Evolutionary conservation across 30 jellyfish, hydroid and myxozoan species (phyloP), one percentile per base, ranked within the genome.

Genomic region (Pelagia noctiluca): DNA sequence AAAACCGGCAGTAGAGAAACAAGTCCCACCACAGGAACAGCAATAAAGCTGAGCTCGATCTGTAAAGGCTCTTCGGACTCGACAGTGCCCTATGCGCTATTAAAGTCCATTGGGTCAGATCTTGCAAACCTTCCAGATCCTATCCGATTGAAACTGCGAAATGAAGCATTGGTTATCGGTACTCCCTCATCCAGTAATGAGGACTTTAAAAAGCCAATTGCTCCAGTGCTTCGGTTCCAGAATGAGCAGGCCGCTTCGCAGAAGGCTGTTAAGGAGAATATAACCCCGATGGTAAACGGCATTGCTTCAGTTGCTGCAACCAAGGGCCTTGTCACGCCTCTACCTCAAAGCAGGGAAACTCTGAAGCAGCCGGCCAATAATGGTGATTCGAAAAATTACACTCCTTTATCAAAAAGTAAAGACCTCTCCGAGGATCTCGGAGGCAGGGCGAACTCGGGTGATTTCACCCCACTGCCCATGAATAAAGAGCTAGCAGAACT

Each of bases 381-480:
- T 10, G 35, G 64, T 38, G 67, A 4, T 24, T n/a, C 36, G 68
- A 25, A 52, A 52, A 25, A 52, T n/a, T n/a, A 21, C 1, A 21
- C 38, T 26, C 75, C 50, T 10, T 29, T 23, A 0, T 63, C 75
- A 63, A 23, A 63, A 21, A n/a, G 34, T 2, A 21, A 22, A 46
- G 67, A 29, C 71, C 26, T 33, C 13, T 62, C 84, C 28, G 68
- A 32, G 21, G 46, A 25, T 23, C 49, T 80, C 57, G 12, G 16
- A 42, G 16, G 26, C 68, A 2, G 68, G 26, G 68, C 16, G 21
- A 30, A 3, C 68, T 25, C 16, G 12, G 68, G 12, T 25, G 26
- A 52, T 19, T 8, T 52, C 7, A 19, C 68, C 30, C 68, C 68
- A 52, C 16, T 10, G 12, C 30, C 26, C 26, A 8, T 10, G 26